Conservation (phyloP, 2,797 vertebrate genomes). For the Aldrovandia affinis region DNA sequence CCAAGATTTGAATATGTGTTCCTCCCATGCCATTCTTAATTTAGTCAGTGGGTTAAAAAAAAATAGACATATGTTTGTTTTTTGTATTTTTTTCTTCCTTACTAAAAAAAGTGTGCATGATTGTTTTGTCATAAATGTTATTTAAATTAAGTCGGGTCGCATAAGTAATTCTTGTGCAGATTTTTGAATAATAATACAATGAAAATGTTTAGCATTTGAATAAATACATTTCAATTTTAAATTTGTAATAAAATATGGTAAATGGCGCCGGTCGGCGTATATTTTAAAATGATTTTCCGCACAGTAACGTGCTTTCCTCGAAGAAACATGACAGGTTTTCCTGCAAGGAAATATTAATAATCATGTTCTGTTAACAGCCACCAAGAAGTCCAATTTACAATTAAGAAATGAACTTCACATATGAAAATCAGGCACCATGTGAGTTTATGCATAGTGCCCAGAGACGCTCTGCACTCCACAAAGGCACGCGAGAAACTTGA, state of each 20-base stretch:
- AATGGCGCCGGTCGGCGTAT: constrained; percentile 83
- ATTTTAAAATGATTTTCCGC: constrained; percentile 82
- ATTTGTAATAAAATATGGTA: constrained; percentile 91
- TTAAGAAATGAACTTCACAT: constrained; percentile 75
- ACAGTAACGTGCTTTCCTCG: constrained; percentile 77
- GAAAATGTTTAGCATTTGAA: constrained; percentile 77
- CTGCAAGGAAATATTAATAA: constrained; percentile 92
- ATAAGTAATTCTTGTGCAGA: constrained; percentile 72
- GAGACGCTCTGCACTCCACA: not conserved
- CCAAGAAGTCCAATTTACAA: constrained; percentile 78
- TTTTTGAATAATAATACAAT: constrained; percentile 62
- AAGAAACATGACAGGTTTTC: constrained; percentile 76
- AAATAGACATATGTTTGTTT: constrained; percentile 80
- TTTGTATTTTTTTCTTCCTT: constrained; percentile 38
- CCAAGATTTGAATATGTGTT: constrained; percentile 86
- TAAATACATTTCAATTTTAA: constrained; percentile 79
- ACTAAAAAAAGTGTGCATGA: constrained; percentile 72
- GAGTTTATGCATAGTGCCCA: constrained; percentile 18
- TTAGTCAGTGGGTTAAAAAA: constrained; percentile 81
- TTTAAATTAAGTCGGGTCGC: constrained; percentile 80
- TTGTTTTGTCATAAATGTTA: constrained; percentile 78
- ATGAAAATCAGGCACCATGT: constrained; percentile 67
- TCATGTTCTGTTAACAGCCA: constrained; percentile 82
- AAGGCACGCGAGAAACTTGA: not conserved
- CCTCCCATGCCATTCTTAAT: constrained; percentile 84